A percentile compares a stretch with the other conserved stretches of the same genome.
These are phyloP conservation scores for Harpagifer antarcticus DNA, from an alignment of 2,797 vertebrate species.

Conservation along the genomic window DNA sequence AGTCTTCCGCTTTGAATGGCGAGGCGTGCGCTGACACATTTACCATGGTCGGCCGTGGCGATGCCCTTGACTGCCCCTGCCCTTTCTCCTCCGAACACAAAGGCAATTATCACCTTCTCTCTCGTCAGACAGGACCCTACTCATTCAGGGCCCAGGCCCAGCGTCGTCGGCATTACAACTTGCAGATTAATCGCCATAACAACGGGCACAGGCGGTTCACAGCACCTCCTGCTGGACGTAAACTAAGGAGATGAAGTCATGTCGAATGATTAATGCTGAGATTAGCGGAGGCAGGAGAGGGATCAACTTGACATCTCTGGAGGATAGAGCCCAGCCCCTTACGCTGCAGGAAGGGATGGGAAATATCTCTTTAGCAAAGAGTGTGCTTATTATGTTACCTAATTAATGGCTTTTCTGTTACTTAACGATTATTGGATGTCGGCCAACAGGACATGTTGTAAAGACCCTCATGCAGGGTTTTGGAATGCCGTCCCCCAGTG, in stretches of 20 bases:
- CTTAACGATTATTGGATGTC: constrained; percentile 55
- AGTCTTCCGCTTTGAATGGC: constrained; percentile 37
- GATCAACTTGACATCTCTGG: constrained; percentile 51
- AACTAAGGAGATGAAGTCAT: constrained; percentile 60
- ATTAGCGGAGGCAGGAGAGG: constrained; percentile 57
- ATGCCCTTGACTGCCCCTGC: constrained; percentile 74
- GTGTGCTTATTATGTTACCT: constrained; percentile 63
- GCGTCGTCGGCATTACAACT: constrained; percentile 24
- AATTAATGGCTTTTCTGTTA: constrained; percentile 51
- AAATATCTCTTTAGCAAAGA: constrained; percentile 64
- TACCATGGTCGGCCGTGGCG: constrained; percentile 31
- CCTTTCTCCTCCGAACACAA: constrained; percentile 61
- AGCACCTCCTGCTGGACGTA: constrained; percentile 73
- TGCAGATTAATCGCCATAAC: constrained; percentile 78
- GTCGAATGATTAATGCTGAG: constrained; percentile 73
- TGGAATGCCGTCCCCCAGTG: constrained; percentile 36
- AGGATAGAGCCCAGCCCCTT: constrained; percentile 57
- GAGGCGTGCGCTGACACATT: constrained; percentile 50
- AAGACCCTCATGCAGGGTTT: constrained; percentile 42
- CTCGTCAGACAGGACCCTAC: constrained; percentile 55
- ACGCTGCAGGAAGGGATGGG: constrained; percentile 59
- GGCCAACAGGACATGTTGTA: constrained; percentile 60
- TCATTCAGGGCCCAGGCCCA: constrained; percentile 44
- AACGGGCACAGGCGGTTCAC: constrained; percentile 58
- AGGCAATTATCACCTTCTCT: constrained; percentile 79